Evolutionary conservation across 2,113 vertebrate species (phyloP).

Genomic region (Ammodytes marinus): DNA sequence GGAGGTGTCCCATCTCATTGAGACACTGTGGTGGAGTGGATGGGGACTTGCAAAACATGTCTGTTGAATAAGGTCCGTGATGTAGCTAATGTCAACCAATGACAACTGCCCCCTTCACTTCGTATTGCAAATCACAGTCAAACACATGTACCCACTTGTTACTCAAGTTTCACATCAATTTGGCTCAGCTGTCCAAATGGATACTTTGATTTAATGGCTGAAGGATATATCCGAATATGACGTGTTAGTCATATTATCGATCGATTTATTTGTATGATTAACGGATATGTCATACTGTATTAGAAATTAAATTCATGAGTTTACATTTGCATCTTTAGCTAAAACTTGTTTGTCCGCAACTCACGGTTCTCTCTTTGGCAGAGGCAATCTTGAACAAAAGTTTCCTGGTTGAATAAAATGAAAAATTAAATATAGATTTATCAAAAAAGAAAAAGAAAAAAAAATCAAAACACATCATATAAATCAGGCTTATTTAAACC

Average conservation of each 20-base stretch:
- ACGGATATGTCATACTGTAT: neutral
- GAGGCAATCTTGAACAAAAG: neutral
- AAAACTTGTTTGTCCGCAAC: neutral
- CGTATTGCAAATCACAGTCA: slow-evolving; percentile 67
- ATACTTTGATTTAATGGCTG: neutral
- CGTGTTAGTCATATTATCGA: neutral
- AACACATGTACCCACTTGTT: slow-evolving; percentile 42
- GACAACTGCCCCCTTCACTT: slow-evolving; percentile 57
- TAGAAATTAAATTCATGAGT: neutral
- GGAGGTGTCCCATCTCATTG: neutral
- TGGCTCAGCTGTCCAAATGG: slow-evolving; percentile 12
- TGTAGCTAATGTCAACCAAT: slow-evolving; percentile 35
- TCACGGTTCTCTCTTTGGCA: neutral
- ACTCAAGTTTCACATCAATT: slow-evolving; percentile 46
- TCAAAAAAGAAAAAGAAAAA: neutral
- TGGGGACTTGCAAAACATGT: slow-evolving; percentile 47
- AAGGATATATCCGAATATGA: neutral
- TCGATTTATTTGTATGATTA: neutral
- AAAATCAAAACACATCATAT: neutral
- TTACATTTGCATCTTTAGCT: neutral
- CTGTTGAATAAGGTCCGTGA: slow-evolving; percentile 28
- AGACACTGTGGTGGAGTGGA: slow-evolving; percentile 13
- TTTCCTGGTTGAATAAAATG: neutral
- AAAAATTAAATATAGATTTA: neutral
- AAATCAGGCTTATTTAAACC: neutral